A percentile compares a stretch with the other conserved stretches of the same genome.
Conservation (phyloP, 23 tunicate genomes). For the Aplidium turbinatum region DNA sequence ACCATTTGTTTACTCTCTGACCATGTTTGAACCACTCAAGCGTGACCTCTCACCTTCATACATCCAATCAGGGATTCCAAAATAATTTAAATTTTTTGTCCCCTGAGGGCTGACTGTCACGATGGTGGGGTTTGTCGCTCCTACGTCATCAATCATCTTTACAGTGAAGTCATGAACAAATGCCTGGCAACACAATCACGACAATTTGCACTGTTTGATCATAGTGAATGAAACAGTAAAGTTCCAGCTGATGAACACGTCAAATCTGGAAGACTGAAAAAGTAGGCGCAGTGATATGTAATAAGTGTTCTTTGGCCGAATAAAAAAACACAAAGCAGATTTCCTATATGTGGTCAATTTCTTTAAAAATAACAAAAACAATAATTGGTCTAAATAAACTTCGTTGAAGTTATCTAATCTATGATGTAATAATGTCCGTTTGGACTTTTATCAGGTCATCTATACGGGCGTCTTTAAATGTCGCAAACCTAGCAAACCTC, state of each 20-base stretch:
- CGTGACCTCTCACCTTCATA: conserved; percentile 58
- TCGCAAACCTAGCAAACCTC: neutral
- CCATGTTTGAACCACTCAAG: neutral
- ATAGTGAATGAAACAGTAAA: no score
- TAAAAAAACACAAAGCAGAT: neutral
- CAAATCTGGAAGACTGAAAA: no score
- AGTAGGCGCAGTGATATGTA: no score
- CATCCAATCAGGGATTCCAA: conserved; percentile 93
- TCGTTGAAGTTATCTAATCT: no score
- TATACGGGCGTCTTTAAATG: neutral
- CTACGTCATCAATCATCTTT: conserved; percentile 45
- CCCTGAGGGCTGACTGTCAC: conserved; percentile 55
- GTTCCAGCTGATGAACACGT: no score
- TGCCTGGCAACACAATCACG: conserved; percentile 72
- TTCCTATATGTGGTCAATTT: neutral
- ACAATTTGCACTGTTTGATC: no score
- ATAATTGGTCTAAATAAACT: no score
- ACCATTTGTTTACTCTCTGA: neutral
- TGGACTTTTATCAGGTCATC: neutral
- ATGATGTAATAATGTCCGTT: no score
- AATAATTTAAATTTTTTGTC: conserved; percentile 47
- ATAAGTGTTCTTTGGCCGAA: no score
- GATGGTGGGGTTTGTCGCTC: conserved; percentile 26
- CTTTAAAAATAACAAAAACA: neutral
- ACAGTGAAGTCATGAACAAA: conserved; percentile 61